These are phyloP conservation scores for Fragum sueziense DNA, from an alignment of 2,888 invertebrate genomes.

Conservation along the genomic window DNA sequence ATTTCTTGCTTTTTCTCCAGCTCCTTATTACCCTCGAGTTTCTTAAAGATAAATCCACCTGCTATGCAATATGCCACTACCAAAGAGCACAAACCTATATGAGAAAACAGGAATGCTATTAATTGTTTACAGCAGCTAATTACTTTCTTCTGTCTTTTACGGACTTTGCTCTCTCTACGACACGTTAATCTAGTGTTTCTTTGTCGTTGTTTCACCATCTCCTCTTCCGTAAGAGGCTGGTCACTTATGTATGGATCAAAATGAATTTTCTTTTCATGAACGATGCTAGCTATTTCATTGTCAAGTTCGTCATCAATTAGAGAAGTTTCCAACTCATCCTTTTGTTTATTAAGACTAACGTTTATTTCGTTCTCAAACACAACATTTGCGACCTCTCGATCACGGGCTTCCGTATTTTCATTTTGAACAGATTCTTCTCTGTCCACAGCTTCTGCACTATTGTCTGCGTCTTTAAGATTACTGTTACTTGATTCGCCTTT, in stretches of 20 bases:
- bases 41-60: slow-evolving; percentile 95
- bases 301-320: slow-evolving; percentile 43
- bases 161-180: slow-evolving; percentile 74
- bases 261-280: slow-evolving; percentile 65
- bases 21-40: slow-evolving; percentile 85
- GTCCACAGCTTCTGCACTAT: background rate
- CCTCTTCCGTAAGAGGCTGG: slow-evolving; percentile 69
- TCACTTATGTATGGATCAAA: slow-evolving; percentile 66
- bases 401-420: slow-evolving; percentile 1
- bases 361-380: slow-evolving; percentile 74
- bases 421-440: slow-evolving; percentile 21
- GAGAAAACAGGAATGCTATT: slow-evolving; percentile 97
- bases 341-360: slow-evolving; percentile 60
- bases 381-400: slow-evolving; percentile 41
- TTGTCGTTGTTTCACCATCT: slow-evolving; percentile 63
- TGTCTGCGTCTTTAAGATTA: background rate
- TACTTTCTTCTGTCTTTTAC: slow-evolving; percentile 74
- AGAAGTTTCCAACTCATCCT: slow-evolving; percentile 6
- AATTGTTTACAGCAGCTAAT: slow-evolving; percentile 85
- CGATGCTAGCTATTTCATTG: slow-evolving; percentile 63
- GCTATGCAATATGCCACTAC: slow-evolving; percentile 95
- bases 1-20: slow-evolving; percentile 61
- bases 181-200: slow-evolving; percentile 60
- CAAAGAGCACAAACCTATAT: slow-evolving; percentile 96
- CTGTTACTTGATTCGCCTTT: slow-evolving; percentile 19